Base-by-base conservation (phyloP, 2,797 vertebrate genomes). In the Apogon talboti region DNA sequence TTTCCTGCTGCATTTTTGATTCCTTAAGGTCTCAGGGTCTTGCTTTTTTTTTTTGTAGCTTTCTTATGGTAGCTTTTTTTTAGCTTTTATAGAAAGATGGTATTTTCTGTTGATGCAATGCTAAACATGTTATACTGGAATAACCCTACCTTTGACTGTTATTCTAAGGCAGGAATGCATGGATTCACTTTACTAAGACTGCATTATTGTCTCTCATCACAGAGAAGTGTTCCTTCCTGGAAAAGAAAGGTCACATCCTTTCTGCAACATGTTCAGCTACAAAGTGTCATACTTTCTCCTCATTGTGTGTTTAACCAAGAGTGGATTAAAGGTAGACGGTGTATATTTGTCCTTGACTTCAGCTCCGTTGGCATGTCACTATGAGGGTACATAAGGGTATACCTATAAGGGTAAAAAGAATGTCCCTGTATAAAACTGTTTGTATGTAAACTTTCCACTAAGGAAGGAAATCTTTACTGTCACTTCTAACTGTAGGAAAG, bases 221-320 rank as follows among this genome's bases (percentile, higher is more conserved):
- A 76, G 21, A 41, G n/a, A 79, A 78, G 52, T 46, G 49, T 67
- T 81, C 59, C 60, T 84, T 82, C 74, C 80, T 81, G 66, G 76
- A 72, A 76, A 49, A 45, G 50, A 85, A 79, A 85, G 78, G 84
- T 79, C 81, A 83, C 84, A 80, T 86, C 84, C 82, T 76, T 57
- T 61, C 68, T 73, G 65, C 64, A 75, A n/a, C 37, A n/a, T 54
- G 86, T 11, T 52, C 66, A 61, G 55, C 4, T 0, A 45, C 24
- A 43, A 65, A 48, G 53, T 58, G 59, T 7, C 56, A 70, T 10
- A 53, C 68, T 79, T 68, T 78, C 66, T 60, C 40, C 53, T 56
- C 48, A 44, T 56, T 33, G 24, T 66, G 64, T 84, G 75, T 87
- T 85, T 78, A 66, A 48, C 24, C 7, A 10, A 35, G 52, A 70